Evolutionary conservation across 2,888 invertebrate genomes (phyloP).

Genomic region (Amiota minor): DNA sequence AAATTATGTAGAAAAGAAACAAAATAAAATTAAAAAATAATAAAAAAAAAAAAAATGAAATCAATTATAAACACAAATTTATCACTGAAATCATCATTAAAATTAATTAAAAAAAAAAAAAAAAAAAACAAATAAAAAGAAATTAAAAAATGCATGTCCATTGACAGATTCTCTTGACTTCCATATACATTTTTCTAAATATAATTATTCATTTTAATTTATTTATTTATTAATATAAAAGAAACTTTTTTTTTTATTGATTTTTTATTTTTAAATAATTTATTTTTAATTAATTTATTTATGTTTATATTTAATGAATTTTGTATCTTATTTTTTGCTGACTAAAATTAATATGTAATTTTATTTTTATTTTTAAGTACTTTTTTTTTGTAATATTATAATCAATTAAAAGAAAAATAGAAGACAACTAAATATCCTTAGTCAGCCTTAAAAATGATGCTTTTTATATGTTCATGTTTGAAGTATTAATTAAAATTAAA

Average conservation of each 20-base stretch:
- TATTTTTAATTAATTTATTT: neutral
- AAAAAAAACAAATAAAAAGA: too few species aligned
- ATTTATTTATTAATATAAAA: too few species aligned
- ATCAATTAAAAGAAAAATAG: too few species aligned
- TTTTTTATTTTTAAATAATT: too few species aligned
- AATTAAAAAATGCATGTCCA: too few species aligned
- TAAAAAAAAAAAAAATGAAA: conserved; percentile 19
- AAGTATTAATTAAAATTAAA: neutral
- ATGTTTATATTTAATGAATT: conserved; percentile 2
- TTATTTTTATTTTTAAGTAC: neutral
- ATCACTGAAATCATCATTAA: too few species aligned
- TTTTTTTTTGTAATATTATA: neutral
- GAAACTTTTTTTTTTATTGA: neutral
- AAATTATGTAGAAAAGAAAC: neutral
- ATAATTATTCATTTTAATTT: too few species aligned
- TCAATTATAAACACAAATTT: too few species aligned
- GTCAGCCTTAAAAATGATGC: neutral
- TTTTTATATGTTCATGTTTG: neutral
- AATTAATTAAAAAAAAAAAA: too few species aligned
- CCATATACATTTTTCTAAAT: too few species aligned
- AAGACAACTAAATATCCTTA: too few species aligned
- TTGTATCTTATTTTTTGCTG: neutral
- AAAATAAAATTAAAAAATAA: conserved; percentile 15
- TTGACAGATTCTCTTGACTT: too few species aligned
- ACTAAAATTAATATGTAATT: neutral